A percentile compares a stretch with the other conserved stretches of the same genome.
Conservation (phyloP, 2,888 invertebrate genomes). For the Gymnosoma rotundatum region DNA sequence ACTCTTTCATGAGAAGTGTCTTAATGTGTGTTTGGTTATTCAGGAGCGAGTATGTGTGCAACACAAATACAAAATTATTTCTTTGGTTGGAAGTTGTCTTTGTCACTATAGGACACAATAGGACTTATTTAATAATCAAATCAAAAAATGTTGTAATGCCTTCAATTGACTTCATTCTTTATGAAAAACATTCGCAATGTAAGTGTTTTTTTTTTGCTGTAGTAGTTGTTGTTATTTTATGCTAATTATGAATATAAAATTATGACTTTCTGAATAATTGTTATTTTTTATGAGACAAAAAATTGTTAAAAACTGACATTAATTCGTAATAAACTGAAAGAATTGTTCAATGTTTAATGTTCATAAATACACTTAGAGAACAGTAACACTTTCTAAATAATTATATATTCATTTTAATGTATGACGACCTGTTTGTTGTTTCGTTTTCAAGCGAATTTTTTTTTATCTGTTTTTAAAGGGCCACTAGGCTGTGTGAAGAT, state of each 20-base stretch:
- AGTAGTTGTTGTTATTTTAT: constrained; percentile 25
- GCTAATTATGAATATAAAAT: constrained; percentile 48
- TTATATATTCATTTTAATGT: no score
- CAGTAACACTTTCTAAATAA: no score
- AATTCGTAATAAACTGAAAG: constrained; percentile 37
- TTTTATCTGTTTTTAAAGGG: no score
- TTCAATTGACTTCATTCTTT: constrained; percentile 37
- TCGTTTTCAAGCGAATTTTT: no score
- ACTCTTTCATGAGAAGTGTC: constrained; percentile 14
- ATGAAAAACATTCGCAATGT: constrained; percentile 21
- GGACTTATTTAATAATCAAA: constrained; percentile 13
- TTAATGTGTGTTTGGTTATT: background rate
- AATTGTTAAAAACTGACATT: constrained; percentile 43
- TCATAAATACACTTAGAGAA: constrained; percentile 23
- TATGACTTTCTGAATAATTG: constrained; percentile 21
- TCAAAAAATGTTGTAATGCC: constrained; percentile 9
- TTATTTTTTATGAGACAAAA: constrained; percentile 2
- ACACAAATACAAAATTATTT: background rate
- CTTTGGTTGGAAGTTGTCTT: background rate
- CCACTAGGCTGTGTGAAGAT: no score
- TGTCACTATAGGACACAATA: constrained; percentile 40
- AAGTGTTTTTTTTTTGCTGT: constrained; percentile 17
- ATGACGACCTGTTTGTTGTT: no score
- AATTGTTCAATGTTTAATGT: constrained; percentile 20
- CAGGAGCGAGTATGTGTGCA: background rate